phyloP scores from a whole-genome alignment of 30 jellyfish, hydroid and myxozoan species.

The Hydra vulgaris region DNA sequence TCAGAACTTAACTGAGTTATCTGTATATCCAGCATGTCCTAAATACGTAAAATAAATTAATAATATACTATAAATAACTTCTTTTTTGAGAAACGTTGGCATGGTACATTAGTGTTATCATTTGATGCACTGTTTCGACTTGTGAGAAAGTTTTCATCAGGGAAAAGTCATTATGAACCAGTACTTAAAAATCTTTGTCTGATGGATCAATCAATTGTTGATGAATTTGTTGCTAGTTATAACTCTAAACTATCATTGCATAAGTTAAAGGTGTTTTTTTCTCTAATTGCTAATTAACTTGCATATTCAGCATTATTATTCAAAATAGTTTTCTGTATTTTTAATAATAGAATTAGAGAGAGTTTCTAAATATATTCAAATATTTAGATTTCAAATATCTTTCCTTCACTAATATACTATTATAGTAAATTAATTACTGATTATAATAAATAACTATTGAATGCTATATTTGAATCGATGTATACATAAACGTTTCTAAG shows the following conservation, averaged over 20 bases:
- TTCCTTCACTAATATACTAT: not conserved
- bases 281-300: not conserved
- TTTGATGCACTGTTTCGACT: conserved; percentile 40
- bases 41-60: not conserved
- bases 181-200: conserved; percentile 23
- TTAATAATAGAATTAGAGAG: not conserved
- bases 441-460: not conserved
- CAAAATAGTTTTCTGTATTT: not conserved
- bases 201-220: conserved; percentile 31
- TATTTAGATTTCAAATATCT: not conserved
- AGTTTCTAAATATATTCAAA: not conserved
- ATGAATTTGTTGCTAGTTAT: conserved; percentile 21
- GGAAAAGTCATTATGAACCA: conserved; percentile 25
- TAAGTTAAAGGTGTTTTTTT: not conserved
- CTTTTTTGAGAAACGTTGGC: not conserved
- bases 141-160: conserved; percentile 32
- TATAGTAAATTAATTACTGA: not conserved
- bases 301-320: not conserved
- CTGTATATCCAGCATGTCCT: not conserved
- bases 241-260: conserved; percentile 2
- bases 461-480: too few species aligned
- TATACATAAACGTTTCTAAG: too few species aligned
- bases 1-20: not conserved
- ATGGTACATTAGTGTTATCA: conserved; percentile 14
- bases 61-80: not conserved